Evolutionary conservation across 1,140 invertebrate genomes (phyloP).

Genomic region (Zaprionus gabonicus): DNA sequence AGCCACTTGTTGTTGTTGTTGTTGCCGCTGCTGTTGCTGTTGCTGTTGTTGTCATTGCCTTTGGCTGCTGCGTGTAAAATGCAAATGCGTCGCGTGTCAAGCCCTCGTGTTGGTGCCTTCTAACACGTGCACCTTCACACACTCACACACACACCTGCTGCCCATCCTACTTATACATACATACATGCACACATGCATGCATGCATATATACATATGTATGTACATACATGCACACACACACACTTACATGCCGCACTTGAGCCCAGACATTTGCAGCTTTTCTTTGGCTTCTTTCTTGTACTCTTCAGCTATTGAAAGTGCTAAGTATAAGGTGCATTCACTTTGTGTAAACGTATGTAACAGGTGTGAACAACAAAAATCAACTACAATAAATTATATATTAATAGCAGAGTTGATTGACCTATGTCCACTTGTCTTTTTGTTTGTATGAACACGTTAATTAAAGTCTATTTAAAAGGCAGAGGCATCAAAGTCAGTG

Average conservation of each 20-base stretch:
- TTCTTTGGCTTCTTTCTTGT: constrained; percentile 59
- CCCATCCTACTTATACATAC: not conserved
- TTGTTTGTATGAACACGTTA: not conserved
- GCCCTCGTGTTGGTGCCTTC: constrained; percentile 72
- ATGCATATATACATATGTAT: constrained; percentile 6
- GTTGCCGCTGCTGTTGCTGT: not conserved
- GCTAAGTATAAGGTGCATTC: not conserved
- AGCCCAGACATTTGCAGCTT: constrained; percentile 80
- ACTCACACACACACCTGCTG: constrained; percentile 29
- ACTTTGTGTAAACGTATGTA: not conserved
- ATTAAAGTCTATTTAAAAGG: not conserved
- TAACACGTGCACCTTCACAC: constrained; percentile 13
- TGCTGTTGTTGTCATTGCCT: constrained; percentile 41
- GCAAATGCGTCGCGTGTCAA: constrained; percentile 82
- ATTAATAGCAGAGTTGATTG: not conserved
- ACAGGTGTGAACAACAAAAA: too few relatives aligned
- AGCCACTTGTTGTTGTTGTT: not conserved
- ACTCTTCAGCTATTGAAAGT: not conserved
- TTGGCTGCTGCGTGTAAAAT: constrained; percentile 77
- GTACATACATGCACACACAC: constrained; percentile 1
- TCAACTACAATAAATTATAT: too few relatives aligned
- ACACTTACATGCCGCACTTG: constrained; percentile 55
- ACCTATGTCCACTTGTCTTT: not conserved
- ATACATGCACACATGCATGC: constrained; percentile 12
- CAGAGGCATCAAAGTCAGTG: too few relatives aligned